A percentile compares a stretch with the other conserved stretches of the same genome.
phyloP scores from a whole-genome alignment of 2,888 invertebrate species.

The Agrotis exclamationis region DNA sequence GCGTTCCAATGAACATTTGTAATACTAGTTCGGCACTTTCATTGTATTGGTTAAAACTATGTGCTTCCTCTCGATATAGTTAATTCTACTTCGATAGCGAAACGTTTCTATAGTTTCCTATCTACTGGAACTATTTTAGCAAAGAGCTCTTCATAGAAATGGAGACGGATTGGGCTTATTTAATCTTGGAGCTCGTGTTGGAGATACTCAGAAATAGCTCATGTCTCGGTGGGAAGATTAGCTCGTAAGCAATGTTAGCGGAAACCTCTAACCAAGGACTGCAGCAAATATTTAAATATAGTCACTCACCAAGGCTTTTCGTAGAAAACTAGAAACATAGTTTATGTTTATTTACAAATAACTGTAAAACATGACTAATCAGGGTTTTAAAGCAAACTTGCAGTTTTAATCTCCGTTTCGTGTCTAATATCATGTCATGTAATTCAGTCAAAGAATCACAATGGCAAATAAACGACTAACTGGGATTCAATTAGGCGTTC shows the following conservation, averaged over 20 bases:
- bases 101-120: neutral
- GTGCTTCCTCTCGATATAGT: slow-evolving; percentile 53
- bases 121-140: slow-evolving; percentile 33
- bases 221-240: slow-evolving; percentile 16
- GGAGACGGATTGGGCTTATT: slow-evolving; percentile 14
- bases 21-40: slow-evolving; percentile 65
- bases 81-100: slow-evolving; percentile 33
- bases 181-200: slow-evolving; percentile 33
- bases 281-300: slow-evolving; percentile 13
- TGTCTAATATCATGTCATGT: neutral
- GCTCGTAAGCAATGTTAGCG: slow-evolving; percentile 18
- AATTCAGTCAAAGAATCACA: neutral
- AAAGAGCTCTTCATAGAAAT: slow-evolving; percentile 25
- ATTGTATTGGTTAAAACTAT: slow-evolving; percentile 72
- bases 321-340: neutral
- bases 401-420: neutral
- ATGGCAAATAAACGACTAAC: neutral
- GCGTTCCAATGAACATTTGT: slow-evolving; percentile 71
- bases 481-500: slow-evolving; percentile 6
- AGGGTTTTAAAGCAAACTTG: no score
- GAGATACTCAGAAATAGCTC: slow-evolving; percentile 32
- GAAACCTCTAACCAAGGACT: neutral
- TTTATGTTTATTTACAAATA: neutral
- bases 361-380: no score
- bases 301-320: slow-evolving; percentile 2